Evolutionary conservation across 1,140 invertebrate genomes (phyloP).

Genomic region (Drosophila grimshawi): DNA sequence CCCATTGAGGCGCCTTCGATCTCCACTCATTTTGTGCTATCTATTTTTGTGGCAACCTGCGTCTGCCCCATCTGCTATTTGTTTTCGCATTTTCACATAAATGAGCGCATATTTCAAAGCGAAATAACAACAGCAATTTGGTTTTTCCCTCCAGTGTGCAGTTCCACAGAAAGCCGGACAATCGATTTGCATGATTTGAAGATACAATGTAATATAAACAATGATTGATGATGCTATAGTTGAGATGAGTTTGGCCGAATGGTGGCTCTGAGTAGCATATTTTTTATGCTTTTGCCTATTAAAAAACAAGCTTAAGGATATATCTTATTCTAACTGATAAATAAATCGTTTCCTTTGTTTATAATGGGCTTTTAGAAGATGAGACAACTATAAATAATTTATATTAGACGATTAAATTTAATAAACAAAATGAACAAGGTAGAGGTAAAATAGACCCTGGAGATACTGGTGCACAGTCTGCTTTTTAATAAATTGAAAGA

Average conservation of each 20-base stretch:
- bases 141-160: not conserved
- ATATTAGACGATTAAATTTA: too few species aligned
- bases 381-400: too few species aligned
- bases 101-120: conserved; percentile 30
- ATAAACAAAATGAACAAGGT: too few species aligned
- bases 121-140: conserved; percentile 39
- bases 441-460: too few species aligned
- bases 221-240: conserved; percentile 17
- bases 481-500: too few species aligned
- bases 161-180: not conserved
- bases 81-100: conserved; percentile 42
- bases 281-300: not conserved
- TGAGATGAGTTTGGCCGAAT: not conserved
- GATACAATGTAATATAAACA: not conserved
- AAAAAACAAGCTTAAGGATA: too few species aligned
- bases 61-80: conserved; percentile 7
- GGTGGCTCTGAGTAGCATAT: not conserved
- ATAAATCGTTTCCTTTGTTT: too few species aligned
- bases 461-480: too few species aligned
- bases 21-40: conserved; percentile 27
- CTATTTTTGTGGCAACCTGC: conserved; percentile 52
- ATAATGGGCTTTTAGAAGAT: too few species aligned
- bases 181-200: conserved; percentile 10
- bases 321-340: too few species aligned
- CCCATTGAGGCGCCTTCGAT: conserved; percentile 52